A percentile compares a stretch with the other conserved stretches of the same genome.
Evolutionary conservation across 2,888 invertebrate genomes (phyloP).

Genomic region (Tipula lateralis): DNA sequence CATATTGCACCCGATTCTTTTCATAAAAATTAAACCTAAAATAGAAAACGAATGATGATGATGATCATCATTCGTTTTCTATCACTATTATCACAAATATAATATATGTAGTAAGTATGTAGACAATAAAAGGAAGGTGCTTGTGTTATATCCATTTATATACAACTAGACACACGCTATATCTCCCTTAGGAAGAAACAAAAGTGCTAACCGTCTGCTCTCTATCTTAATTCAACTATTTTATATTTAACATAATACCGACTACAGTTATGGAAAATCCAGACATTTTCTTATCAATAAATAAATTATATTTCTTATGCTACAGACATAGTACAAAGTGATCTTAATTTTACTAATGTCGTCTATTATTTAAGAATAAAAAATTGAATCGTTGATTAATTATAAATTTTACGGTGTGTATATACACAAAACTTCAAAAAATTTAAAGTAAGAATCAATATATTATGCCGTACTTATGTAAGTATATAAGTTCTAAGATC

Average conservation of each 20-base stretch:
- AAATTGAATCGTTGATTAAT: not conserved
- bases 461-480: not conserved
- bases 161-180: not conserved
- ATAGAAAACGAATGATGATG: not conserved
- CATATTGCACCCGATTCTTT: slow-evolving; percentile 4
- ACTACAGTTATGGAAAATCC: not conserved
- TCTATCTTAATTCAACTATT: not conserved
- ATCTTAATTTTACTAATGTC: not conserved
- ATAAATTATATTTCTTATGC: not conserved
- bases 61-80: no score
- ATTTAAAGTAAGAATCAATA: not conserved
- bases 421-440: not conserved
- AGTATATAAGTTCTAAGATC: not conserved
- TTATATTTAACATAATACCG: not conserved
- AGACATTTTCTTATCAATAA: not conserved
- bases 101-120: not conserved
- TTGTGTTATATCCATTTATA: slow-evolving; percentile 3
- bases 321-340: not conserved
- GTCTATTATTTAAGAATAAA: not conserved
- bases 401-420: not conserved
- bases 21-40: not conserved
- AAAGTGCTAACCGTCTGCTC: not conserved
- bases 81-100: not conserved
- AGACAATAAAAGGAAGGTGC: not conserved
- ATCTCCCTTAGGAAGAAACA: not conserved